A percentile compares a stretch with the other conserved stretches of the same genome.
These are phyloP conservation scores for Ptilonorhynchus violaceus DNA, from an alignment of 2,113 vertebrate genomes.

Conservation along the genomic window DNA sequence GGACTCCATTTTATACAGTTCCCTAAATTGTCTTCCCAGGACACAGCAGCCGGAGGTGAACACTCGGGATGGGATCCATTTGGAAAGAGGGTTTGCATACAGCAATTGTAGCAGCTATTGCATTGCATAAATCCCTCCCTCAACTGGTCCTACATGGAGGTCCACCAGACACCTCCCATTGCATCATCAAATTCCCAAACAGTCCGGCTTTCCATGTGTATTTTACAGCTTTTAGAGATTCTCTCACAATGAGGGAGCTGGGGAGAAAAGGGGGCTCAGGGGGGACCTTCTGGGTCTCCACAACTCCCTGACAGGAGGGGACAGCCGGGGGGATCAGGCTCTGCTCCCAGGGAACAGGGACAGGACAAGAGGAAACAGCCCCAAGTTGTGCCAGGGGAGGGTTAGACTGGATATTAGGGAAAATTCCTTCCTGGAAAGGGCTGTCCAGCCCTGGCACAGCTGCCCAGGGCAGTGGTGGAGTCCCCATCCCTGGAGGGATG, in stretches of 20 bases:
- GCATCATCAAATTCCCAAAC: neutral
- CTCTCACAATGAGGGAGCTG: neutral
- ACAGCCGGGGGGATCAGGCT: rapidly evolving
- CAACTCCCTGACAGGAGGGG: neutral
- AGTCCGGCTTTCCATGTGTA: rapidly evolving
- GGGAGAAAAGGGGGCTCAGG: neutral
- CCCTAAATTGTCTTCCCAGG: neutral
- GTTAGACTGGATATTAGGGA: neutral
- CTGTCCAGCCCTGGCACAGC: neutral
- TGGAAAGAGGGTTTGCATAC: neutral
- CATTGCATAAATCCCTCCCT: neutral
- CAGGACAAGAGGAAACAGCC: neutral
- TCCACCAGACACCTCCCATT: neutral
- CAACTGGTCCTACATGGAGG: neutral
- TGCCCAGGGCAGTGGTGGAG: neutral
- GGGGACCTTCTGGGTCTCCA: neutral
- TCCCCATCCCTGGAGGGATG: neutral
- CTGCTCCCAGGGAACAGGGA: neutral
- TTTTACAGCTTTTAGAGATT: neutral
- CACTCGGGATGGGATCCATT: rapidly evolving
- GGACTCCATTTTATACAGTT: neutral
- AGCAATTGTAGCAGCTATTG: neutral
- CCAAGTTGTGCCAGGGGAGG: neutral
- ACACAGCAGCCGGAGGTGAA: neutral
- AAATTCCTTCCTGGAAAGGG: neutral